Base-by-base conservation (phyloP, 2,888 invertebrate species). In the Noctua pronuba region DNA sequence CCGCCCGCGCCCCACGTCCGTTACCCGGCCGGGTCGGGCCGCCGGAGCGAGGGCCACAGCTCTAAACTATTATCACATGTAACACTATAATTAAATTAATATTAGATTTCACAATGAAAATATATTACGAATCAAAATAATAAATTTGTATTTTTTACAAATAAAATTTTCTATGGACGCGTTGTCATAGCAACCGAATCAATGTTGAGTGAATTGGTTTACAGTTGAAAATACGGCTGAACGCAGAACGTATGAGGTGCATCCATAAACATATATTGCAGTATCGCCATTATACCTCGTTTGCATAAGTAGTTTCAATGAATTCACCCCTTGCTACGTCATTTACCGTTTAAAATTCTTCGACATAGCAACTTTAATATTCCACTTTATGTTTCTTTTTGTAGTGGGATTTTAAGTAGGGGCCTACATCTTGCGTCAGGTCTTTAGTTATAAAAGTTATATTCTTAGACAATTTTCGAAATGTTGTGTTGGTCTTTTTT, bases 251-350 rank as follows among this genome's bases (percentile, higher is more conserved):
- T 74, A 83, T 80, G 80, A 79, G 86, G 86, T 79, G 70, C 71
- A 80, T 74, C 74, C 55, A 86, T 85, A 85, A 86, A 76, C 81
- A 85, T 85, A 86, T 88, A 90, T 88, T 89, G 82, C 82, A 86
- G 91, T 91, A 86, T 88, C 92, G 91, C 92, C 93, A 94, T 93
- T 89, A 86, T 83, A 79, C 82, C 83, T 90, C 90, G 92, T 93
- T 94, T 94, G 90, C 93, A 93, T 94, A 93, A 92, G 91, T 91
- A 92, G 92, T 92, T 91, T 86, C 87, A 86, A 80, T 85, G 85
- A 90, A 88, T 86, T 83, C 88, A 87, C 87, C 86, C 88, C 87
- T 77, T 64, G 81, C 87, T 79, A 84, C 79, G 49, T 83, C 79
- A 78, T 86, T 83, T 77, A 65, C 77, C 70, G 77, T 73, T 86